Evolutionary conservation across 2,888 invertebrate genomes (phyloP).

Genomic region (Lobophora halterata): DNA sequence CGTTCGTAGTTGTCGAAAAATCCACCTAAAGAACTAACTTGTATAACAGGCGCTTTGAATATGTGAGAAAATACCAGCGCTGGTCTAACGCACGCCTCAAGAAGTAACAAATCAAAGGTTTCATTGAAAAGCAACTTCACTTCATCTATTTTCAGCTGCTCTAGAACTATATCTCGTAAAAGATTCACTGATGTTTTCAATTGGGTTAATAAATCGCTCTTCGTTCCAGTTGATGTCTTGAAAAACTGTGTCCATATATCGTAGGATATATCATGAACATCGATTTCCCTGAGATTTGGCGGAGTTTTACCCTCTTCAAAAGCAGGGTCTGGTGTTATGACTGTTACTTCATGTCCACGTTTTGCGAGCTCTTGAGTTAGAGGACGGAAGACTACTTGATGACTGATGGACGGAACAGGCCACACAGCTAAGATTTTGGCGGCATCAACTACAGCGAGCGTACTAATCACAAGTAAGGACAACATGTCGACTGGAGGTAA

Average conservation of each 20-base stretch:
- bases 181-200: background rate
- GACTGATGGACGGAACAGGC: constrained; percentile 53
- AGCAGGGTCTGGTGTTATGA: constrained; percentile 53
- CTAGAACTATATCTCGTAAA: constrained; percentile 7
- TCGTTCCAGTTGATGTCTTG: constrained; percentile 2
- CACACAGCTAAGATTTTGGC: constrained; percentile 51
- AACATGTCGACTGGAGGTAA: constrained; percentile 8
- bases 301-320: constrained; percentile 35
- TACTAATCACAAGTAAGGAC: too few species aligned
- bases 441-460: constrained; percentile 1
- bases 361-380: constrained; percentile 50
- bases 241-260: constrained; percentile 1
- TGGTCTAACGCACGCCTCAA: constrained; percentile 35
- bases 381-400: constrained; percentile 46
- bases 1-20: constrained; percentile 25
- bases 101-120: constrained; percentile 42
- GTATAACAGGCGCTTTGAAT: constrained; percentile 45
- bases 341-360: constrained; percentile 57
- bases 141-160: constrained; percentile 17
- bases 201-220: constrained; percentile 2
- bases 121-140: constrained; percentile 34
- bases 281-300: constrained; percentile 54
- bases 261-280: constrained; percentile 46
- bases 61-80: constrained; percentile 33
- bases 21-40: constrained; percentile 39